Percentiles rank a stretch among this genome's conserved stretches.
phyloP scores from a whole-genome alignment of 2,797 vertebrate species.

The Novumbra hubbsi region DNA sequence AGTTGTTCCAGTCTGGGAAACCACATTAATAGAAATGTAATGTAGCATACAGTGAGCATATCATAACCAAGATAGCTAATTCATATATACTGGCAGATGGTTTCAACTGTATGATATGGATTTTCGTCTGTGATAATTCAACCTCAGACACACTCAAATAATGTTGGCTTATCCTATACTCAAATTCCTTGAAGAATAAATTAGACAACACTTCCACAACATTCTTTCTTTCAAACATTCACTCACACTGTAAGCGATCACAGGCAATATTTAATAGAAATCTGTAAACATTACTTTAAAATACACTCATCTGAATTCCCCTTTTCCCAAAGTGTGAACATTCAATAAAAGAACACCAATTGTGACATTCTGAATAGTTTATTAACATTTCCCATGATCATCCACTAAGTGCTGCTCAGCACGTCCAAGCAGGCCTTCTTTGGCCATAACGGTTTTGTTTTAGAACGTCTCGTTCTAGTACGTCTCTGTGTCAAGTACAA shows the following conservation, averaged over 20 bases:
- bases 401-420: neutral
- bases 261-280: too few relatives aligned
- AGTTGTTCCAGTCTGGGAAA: conserved; percentile 52
- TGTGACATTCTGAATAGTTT: neutral
- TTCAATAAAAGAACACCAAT: conserved; percentile 25
- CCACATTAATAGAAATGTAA: conserved; percentile 55
- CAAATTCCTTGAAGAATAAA: too few relatives aligned
- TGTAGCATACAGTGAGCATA: conserved; percentile 40
- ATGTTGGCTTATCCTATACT: too few relatives aligned
- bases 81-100: neutral
- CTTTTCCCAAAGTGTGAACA: neutral
- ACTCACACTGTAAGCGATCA: too few relatives aligned
- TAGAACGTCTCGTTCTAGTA: conserved; percentile 1
- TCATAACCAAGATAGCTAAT: neutral
- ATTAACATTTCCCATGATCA: neutral
- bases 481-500: neutral
- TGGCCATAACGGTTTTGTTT: neutral
- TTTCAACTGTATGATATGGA: conserved; percentile 32
- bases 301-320: conserved; percentile 15
- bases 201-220: too few relatives aligned
- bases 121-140: neutral
- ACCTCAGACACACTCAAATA: too few relatives aligned
- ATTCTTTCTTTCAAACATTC: too few relatives aligned
- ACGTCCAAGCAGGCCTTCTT: neutral
- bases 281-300: neutral